Conservation (phyloP, 2,797 vertebrate genomes). For the Lindbergichthys nudifrons region DNA sequence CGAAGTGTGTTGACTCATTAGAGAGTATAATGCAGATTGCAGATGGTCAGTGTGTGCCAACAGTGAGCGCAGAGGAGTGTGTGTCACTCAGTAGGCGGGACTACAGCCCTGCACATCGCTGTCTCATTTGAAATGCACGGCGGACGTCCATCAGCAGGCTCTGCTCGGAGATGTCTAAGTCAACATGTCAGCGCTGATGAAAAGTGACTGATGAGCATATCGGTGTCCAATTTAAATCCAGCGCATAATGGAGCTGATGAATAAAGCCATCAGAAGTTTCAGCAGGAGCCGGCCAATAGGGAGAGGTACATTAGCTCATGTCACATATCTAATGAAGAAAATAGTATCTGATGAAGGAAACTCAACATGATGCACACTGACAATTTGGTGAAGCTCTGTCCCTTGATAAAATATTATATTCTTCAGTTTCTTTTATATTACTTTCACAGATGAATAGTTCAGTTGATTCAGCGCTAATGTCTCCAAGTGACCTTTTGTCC, state of each 20-base stretch:
- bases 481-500: neutral
- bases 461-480: constrained; percentile 22
- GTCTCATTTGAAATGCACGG: constrained; percentile 17
- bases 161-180: constrained; percentile 28
- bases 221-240: constrained; percentile 59
- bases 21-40: constrained; percentile 48
- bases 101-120: constrained; percentile 9
- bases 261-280: constrained; percentile 63
- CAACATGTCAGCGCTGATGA: constrained; percentile 54
- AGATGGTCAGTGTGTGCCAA: constrained; percentile 35
- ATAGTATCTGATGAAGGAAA: constrained; percentile 52
- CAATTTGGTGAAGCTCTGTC: constrained; percentile 8
- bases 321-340: constrained; percentile 37
- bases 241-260: constrained; percentile 60
- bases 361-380: constrained; percentile 19
- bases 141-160: neutral
- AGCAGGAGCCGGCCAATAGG: constrained; percentile 18
- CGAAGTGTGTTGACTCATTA: constrained; percentile 58
- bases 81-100: constrained; percentile 24
- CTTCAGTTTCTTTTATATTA: constrained; percentile 22
- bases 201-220: constrained; percentile 69
- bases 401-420: constrained; percentile 10
- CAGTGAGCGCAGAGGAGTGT: constrained; percentile 23
- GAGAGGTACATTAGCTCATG: constrained; percentile 49
- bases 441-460: constrained; percentile 23